Conservation (phyloP, 1,140 invertebrate genomes). For the Lordiphosa collinella region DNA sequence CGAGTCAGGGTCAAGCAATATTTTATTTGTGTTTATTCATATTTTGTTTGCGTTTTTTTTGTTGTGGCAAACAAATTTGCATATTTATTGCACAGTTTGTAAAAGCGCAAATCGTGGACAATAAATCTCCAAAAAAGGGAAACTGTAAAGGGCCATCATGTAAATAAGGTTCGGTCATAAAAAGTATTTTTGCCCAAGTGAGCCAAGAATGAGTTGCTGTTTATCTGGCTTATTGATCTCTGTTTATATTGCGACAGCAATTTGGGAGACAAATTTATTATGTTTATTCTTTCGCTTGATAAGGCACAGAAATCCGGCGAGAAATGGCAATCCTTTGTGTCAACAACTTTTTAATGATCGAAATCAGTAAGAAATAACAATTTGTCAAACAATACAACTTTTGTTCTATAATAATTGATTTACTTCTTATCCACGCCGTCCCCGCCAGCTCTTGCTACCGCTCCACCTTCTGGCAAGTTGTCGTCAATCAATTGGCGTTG, state of each 20-base stretch:
- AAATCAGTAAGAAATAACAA: conserved; percentile 54
- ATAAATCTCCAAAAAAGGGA: conserved; percentile 50
- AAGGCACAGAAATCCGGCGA: background rate
- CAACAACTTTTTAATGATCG: conserved; percentile 64
- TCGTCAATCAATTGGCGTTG: conserved; percentile 69
- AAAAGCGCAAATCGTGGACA: conserved; percentile 42
- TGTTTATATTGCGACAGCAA: conserved; percentile 60
- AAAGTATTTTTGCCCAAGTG: conserved; percentile 19
- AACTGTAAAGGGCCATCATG: conserved; percentile 32
- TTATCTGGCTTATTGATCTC: conserved; percentile 67
- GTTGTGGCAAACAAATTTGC: conserved; percentile 50
- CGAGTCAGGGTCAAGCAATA: background rate
- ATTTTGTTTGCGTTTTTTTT: conserved; percentile 12
- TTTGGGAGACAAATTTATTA: conserved; percentile 66
- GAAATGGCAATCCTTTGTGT: conserved; percentile 54
- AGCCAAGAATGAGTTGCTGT: conserved; percentile 31
- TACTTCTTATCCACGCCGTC: conserved; percentile 34
- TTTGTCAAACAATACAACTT: conserved; percentile 56
- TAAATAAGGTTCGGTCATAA: conserved; percentile 55
- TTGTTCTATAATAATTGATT: conserved; percentile 66
- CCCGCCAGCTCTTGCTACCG: background rate
- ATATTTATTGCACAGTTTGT: conserved; percentile 71
- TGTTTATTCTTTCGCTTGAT: conserved; percentile 28
- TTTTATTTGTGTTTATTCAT: conserved; percentile 34
- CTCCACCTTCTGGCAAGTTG: conserved; percentile 1